Evolutionary conservation across 2,888 invertebrate species (phyloP), one percentile per base, ranked within the genome.

Genomic region (Ophioninae sp.): DNA sequence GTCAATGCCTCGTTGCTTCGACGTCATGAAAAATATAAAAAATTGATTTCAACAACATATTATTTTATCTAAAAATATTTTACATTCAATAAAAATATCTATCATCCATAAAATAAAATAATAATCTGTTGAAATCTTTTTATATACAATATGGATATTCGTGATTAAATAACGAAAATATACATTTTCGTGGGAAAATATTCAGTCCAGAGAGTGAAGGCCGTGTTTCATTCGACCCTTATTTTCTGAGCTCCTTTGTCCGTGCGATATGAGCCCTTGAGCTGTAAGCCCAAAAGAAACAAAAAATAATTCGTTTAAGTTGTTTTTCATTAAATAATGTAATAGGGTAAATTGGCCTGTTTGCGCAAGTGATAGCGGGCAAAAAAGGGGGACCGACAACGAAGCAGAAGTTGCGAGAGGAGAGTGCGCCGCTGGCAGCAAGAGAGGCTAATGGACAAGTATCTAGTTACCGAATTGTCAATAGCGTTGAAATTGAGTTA

Each of bases 401-500:
- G 44, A 41, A 6, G n/a, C 8, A 41, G 30, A 58, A 76, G 76
- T 56, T 67, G 56, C 23, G 10, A 61, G 23, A 65, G 39, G 9
- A 30, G 67, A 30, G 68, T 51, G 9, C 9, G 72, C 17, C 56
- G 51, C 51, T 41, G 13, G 22, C 68, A 30, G 13, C 7, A 6
- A 56, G 71, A 22, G 68, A 64, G 77, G 37, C 69, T 84, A 75
- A 81, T 81, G 75, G 75, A 71, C 67, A 61, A 64, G 78, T 78
- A 75, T 51, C 80, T 58, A 30, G 75, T 63, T 79, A 84, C 81
- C 79, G 75, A 67, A 81, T 84, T 81, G 71, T 22, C 72, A 81
- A 69, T 75, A 51, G 41, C 56, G 75, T 63, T 75, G 56, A 79
- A 84, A 84, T 84, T 37, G 81, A 81, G 67, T 84, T 84, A 81